Conservation (phyloP, 2,888 invertebrate genomes). For the Eudemis profundana region DNA sequence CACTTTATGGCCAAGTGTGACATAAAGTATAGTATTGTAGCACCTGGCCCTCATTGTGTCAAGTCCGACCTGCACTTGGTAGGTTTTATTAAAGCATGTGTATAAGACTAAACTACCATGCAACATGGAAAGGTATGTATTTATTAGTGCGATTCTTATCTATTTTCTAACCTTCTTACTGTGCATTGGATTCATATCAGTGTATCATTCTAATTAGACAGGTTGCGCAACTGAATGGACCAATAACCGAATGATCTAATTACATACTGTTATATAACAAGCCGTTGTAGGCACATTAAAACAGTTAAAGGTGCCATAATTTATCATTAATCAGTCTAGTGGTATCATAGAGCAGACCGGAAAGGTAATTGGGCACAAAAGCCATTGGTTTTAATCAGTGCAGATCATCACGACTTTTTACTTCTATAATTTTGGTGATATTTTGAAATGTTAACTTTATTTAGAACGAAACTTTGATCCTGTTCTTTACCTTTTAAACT, state of each 20-base stretch:
- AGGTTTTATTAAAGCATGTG: too few species aligned
- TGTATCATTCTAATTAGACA: slow-evolving; percentile 22
- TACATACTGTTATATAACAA: slow-evolving; percentile 28
- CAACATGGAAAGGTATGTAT: neutral
- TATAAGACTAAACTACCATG: neutral
- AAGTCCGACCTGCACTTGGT: too few species aligned
- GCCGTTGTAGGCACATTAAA: slow-evolving; percentile 3
- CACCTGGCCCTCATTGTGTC: too few species aligned
- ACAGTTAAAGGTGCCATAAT: slow-evolving; percentile 8
- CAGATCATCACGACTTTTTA: too few species aligned
- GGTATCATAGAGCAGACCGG: slow-evolving; percentile 1
- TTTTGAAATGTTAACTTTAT: too few species aligned
- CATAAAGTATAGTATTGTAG: too few species aligned
- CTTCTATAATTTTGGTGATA: too few species aligned
- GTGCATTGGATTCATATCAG: neutral
- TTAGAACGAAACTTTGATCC: too few species aligned
- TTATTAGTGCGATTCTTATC: neutral
- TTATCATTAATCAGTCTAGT: slow-evolving; percentile 9
- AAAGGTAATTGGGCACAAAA: slow-evolving; percentile 11
- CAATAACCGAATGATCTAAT: slow-evolving; percentile 28
- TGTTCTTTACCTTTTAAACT: too few species aligned
- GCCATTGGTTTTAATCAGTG: neutral
- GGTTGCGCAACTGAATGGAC: slow-evolving; percentile 26
- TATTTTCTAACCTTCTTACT: neutral
- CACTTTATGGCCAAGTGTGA: too few species aligned